Conservation (phyloP, 2,113 vertebrate genomes). For the Phyllostomus hastatus region DNA sequence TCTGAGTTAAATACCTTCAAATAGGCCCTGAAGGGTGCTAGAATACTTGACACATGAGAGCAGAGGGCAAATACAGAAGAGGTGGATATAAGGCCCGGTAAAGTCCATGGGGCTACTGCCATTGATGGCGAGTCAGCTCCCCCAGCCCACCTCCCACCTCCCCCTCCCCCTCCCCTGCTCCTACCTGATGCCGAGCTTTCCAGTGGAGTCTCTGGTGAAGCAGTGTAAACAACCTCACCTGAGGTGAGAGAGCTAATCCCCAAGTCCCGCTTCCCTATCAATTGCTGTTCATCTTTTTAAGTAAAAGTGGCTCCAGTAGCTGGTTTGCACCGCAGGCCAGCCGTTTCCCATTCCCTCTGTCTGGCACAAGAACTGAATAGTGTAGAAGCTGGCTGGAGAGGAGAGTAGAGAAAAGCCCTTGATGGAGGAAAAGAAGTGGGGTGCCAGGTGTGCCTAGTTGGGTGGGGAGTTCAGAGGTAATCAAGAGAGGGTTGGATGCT, state of each 20-base stretch:
- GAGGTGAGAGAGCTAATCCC: neutral
- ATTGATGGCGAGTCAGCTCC: neutral
- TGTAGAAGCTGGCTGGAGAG: neutral
- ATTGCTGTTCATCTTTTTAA: neutral
- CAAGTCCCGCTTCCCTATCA: neutral
- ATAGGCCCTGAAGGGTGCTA: neutral
- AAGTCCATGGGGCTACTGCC: fast-evolving
- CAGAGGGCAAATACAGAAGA: neutral
- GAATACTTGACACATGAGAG: neutral
- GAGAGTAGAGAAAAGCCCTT: neutral
- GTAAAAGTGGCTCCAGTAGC: neutral
- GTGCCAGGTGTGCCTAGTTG: neutral
- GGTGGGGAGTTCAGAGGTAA: neutral
- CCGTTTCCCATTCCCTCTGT: neutral
- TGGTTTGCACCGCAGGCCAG: neutral
- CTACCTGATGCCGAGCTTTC: neutral
- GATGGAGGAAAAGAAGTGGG: neutral
- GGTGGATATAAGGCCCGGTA: neutral
- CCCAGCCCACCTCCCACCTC: too few relatives aligned
- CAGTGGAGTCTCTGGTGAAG: neutral
- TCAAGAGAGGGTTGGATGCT: neutral
- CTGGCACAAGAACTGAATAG: neutral
- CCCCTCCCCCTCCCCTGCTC: neutral
- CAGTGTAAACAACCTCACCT: neutral
- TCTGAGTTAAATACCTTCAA: neutral